These are phyloP conservation scores for Limosa lapponica DNA, from an alignment of 2,797 vertebrate genomes.

Conservation along the genomic window DNA sequence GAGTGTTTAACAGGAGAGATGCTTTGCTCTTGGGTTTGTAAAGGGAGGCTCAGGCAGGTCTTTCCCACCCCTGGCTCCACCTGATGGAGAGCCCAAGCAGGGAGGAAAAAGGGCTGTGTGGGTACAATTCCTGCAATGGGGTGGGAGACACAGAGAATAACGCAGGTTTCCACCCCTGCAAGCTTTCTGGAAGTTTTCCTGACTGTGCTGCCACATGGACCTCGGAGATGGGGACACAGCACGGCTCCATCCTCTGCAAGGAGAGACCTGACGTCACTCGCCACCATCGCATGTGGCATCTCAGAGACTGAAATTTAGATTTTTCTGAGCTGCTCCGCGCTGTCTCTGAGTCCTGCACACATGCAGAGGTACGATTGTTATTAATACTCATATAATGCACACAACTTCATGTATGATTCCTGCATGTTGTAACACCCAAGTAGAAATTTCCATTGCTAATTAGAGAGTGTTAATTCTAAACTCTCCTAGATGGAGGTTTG, in stretches of 20 bases:
- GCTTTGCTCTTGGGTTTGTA: background rate
- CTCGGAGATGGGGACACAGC: accelerated
- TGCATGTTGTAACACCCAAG: background rate
- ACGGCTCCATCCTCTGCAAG: background rate
- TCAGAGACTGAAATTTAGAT: background rate
- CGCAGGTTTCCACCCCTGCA: background rate
- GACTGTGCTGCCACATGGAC: background rate
- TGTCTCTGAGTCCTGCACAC: background rate
- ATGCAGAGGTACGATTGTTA: background rate
- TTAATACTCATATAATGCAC: accelerated
- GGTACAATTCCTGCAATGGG: accelerated
- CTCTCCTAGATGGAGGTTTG: background rate
- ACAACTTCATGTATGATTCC: background rate
- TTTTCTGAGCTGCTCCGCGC: background rate
- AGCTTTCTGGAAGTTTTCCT: background rate
- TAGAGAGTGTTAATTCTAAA: background rate
- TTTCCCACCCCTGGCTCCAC: background rate
- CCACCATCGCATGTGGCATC: background rate
- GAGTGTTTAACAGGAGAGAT: background rate
- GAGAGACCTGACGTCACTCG: accelerated
- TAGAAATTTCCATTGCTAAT: background rate
- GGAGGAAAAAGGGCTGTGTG: background rate
- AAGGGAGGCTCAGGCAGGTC: background rate
- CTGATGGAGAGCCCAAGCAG: background rate
- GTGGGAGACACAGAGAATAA: background rate